phyloP scores from a whole-genome alignment of 2,888 invertebrate species.

The Iphiclides podalirius region DNA sequence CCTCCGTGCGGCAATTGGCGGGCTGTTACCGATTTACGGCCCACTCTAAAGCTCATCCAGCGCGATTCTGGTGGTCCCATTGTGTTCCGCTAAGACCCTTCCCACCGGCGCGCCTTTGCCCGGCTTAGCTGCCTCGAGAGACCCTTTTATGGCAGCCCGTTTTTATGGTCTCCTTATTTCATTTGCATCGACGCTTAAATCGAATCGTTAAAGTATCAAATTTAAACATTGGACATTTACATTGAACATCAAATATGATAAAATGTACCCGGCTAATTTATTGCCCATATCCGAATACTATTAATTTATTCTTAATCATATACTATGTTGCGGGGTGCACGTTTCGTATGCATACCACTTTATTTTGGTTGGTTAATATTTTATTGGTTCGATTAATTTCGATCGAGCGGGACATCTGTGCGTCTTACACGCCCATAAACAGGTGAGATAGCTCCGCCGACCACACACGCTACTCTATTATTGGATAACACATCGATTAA shows the following conservation, averaged over 20 bases:
- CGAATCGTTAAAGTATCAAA: slow-evolving; percentile 46
- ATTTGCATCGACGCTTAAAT: slow-evolving; percentile 57
- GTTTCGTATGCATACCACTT: background rate
- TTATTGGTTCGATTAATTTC: background rate
- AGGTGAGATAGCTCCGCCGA: slow-evolving; percentile 16
- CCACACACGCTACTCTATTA: slow-evolving; percentile 11
- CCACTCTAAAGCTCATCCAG: slow-evolving; percentile 73
- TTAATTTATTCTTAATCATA: background rate
- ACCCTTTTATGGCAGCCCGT: slow-evolving; percentile 59
- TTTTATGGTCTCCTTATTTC: slow-evolving; percentile 65
- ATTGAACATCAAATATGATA: slow-evolving; percentile 24
- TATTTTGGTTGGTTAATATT: slow-evolving; percentile 1
- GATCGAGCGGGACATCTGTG: background rate
- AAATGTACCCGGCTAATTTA: slow-evolving; percentile 10
- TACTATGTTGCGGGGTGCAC: background rate
- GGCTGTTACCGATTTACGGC: slow-evolving; percentile 73
- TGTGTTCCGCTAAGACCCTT: slow-evolving; percentile 61
- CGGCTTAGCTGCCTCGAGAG: slow-evolving; percentile 56
- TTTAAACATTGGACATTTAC: slow-evolving; percentile 27
- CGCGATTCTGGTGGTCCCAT: slow-evolving; percentile 76
- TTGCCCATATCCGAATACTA: slow-evolving; percentile 2
- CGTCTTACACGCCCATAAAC: background rate
- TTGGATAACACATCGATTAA: slow-evolving; percentile 10
- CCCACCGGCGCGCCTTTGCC: slow-evolving; percentile 41
- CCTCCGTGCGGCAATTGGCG: slow-evolving; percentile 76